Evolutionary conservation across 2,113 vertebrate genomes (phyloP).

Genomic region (Plestiodon gilberti): DNA sequence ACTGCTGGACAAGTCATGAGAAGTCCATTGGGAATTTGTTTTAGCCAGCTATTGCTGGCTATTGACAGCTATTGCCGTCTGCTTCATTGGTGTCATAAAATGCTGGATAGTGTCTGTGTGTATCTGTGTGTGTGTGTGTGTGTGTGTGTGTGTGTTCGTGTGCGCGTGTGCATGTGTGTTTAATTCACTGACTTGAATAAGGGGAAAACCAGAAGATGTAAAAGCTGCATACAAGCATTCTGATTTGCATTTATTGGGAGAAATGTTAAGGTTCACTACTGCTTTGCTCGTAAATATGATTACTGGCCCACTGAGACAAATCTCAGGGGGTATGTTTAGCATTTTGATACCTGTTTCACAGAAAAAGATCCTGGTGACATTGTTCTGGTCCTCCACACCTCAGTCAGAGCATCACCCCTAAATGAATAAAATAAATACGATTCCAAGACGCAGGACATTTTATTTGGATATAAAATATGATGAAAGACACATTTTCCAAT

Average conservation of each 20-base stretch:
- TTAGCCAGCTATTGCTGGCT: background rate
- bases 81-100: background rate
- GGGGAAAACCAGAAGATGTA: background rate
- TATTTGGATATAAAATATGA: constrained; percentile 4
- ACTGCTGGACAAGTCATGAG: background rate
- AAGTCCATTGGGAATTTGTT: background rate
- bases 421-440: background rate
- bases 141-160: background rate
- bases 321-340: background rate
- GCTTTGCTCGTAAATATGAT: background rate
- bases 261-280: constrained; percentile 22
- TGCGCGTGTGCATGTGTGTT: background rate
- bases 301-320: background rate
- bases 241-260: constrained; percentile 18
- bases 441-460: background rate
- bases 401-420: background rate
- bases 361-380: background rate
- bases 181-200: constrained; percentile 14
- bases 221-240: constrained; percentile 1
- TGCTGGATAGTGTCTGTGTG: background rate
- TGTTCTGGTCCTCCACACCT: background rate
- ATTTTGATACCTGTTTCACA: background rate
- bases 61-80: background rate
- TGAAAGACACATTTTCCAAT: background rate
- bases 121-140: no score